phyloP scores from a whole-genome alignment of 2,797 vertebrate genomes.

The Squalus acanthias region DNA sequence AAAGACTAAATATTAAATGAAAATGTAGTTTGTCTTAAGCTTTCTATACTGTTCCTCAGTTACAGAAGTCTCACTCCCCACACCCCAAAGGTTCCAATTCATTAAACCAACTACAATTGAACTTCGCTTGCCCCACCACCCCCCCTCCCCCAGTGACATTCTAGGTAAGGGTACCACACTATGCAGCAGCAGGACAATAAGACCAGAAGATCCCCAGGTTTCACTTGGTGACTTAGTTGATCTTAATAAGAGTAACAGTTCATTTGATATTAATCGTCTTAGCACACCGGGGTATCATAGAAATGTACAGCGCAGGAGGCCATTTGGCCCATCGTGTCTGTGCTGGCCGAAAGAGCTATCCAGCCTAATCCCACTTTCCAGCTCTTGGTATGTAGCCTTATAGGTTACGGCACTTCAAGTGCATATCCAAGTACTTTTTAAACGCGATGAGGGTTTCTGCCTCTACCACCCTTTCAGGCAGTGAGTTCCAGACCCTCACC shows the following conservation, averaged over 20 bases:
- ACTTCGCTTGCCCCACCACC: not conserved
- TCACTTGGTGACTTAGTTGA: not conserved
- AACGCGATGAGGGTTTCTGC: too few relatives aligned
- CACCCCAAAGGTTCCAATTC: not conserved
- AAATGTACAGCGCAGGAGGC: too few relatives aligned
- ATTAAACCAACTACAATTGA: not conserved
- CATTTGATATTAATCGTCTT: not conserved
- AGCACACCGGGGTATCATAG: too few relatives aligned
- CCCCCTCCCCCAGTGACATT: not conserved
- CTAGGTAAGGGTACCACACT: not conserved
- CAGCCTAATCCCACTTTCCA: too few relatives aligned
- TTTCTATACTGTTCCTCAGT: not conserved
- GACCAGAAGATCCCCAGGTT: not conserved
- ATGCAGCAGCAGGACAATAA: not conserved
- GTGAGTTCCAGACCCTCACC: too few relatives aligned
- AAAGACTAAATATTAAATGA: constrained; percentile 32
- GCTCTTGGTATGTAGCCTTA: too few relatives aligned
- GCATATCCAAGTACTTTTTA: too few relatives aligned
- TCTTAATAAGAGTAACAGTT: not conserved
- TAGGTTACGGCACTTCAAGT: too few relatives aligned
- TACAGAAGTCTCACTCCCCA: not conserved
- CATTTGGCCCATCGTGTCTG: too few relatives aligned
- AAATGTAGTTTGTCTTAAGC: not conserved
- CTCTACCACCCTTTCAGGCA: too few relatives aligned
- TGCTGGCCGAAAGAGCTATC: too few relatives aligned